Evolutionary conservation across 2,113 vertebrate species (phyloP).

Genomic region (Sclerurus mexicanus): DNA sequence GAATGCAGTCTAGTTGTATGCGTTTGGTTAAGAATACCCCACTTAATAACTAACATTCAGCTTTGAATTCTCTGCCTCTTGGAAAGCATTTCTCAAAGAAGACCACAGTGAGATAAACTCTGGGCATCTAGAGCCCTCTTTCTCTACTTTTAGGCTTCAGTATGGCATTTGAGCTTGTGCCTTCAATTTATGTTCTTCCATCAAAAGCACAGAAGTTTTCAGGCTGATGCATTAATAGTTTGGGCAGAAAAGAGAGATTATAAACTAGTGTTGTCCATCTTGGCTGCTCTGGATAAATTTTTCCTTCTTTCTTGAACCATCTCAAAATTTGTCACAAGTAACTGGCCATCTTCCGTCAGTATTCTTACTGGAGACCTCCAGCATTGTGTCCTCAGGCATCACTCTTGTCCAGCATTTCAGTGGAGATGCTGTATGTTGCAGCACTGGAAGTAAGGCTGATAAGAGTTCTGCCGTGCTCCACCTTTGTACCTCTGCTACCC

Average conservation of each 20-base stretch:
- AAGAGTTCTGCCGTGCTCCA: neutral
- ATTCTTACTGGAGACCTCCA: neutral
- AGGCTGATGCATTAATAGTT: neutral
- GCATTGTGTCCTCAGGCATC: accelerated
- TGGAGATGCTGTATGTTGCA: neutral
- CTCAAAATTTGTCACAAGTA: neutral
- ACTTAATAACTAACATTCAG: neutral
- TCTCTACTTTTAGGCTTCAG: neutral
- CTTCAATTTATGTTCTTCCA: neutral
- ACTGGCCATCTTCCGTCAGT: neutral
- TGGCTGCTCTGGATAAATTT: neutral
- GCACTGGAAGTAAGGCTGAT: neutral
- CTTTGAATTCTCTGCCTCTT: neutral
- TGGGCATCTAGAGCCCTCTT: neutral
- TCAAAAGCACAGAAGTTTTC: neutral
- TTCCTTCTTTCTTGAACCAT: neutral
- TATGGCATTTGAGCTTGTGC: neutral
- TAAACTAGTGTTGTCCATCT: neutral
- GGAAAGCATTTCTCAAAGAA: neutral
- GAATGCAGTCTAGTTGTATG: neutral
- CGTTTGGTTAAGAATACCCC: neutral
- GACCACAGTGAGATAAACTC: neutral
- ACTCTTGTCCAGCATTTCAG: neutral
- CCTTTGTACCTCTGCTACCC: neutral
- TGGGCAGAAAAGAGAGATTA: neutral